A percentile compares a stretch with the other conserved stretches of the same genome.
Evolutionary conservation across 2,888 invertebrate species (phyloP).

Genomic region (Apamea sordens): DNA sequence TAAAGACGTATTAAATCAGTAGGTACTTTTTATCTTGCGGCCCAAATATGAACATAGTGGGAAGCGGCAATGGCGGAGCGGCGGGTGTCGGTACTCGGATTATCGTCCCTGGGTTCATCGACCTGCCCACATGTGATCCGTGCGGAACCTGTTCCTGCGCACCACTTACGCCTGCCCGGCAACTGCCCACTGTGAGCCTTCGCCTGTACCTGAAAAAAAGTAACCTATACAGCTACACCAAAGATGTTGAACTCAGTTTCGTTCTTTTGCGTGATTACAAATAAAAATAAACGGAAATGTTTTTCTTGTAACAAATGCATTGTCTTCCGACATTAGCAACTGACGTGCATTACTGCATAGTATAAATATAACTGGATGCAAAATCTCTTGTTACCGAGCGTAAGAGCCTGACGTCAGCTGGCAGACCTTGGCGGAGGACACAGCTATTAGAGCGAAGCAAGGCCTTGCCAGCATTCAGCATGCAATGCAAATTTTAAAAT

Average conservation of each 20-base stretch:
- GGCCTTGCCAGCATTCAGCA: conserved; percentile 84
- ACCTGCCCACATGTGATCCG: conserved; percentile 86
- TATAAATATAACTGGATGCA: conserved; percentile 72
- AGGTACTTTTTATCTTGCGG: conserved; percentile 65
- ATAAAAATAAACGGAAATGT: conserved; percentile 5
- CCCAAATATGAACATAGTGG: conserved; percentile 53
- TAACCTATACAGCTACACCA: conserved; percentile 43
- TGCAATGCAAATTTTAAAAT: conserved; percentile 74
- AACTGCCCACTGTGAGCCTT: conserved; percentile 71
- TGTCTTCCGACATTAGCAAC: conserved; percentile 69
- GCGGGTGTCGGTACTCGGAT: conserved; percentile 77
- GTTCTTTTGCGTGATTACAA: conserved; percentile 14
- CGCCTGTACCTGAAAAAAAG: conserved; percentile 70
- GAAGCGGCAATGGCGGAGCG: conserved; percentile 69
- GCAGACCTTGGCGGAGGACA: conserved; percentile 87
- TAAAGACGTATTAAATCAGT: conserved; percentile 28
- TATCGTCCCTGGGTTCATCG: conserved; percentile 83
- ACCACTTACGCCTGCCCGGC: conserved; percentile 80
- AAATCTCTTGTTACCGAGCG: conserved; percentile 84
- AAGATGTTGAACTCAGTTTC: conserved; percentile 22
- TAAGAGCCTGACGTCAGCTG: conserved; percentile 84
- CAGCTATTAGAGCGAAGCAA: conserved; percentile 86
- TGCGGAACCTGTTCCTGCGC: conserved; percentile 86
- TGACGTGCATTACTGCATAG: conserved; percentile 61
- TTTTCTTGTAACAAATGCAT: conserved; percentile 35